Evolutionary conservation across 1,140 invertebrate species (phyloP).

Genomic region (Conopomorpha cramerella): DNA sequence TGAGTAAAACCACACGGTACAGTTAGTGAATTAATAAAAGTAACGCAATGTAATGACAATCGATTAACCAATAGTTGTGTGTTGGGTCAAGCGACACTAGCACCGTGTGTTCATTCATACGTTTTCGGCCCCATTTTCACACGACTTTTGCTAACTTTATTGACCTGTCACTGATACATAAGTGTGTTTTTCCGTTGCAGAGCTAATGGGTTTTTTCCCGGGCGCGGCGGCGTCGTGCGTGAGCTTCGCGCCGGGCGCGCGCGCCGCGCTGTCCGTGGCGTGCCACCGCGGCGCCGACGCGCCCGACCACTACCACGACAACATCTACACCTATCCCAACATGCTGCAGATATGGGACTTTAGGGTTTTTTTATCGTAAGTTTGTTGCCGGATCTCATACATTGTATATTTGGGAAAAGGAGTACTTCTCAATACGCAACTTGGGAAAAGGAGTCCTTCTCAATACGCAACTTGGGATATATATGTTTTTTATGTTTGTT

Average conservation of each 20-base stretch:
- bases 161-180: too few relatives aligned
- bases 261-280: slow-evolving; percentile 13
- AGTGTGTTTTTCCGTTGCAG: too few relatives aligned
- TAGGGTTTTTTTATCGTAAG: slow-evolving; percentile 9
- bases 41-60: too few relatives aligned
- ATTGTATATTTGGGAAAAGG: too few relatives aligned
- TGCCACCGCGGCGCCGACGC: slow-evolving; percentile 13
- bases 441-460: not conserved
- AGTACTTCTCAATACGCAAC: slow-evolving; percentile 1
- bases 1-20: too few relatives aligned
- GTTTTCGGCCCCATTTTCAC: not conserved
- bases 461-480: slow-evolving; percentile 1
- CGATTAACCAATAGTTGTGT: too few relatives aligned
- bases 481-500: not conserved
- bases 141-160: too few relatives aligned
- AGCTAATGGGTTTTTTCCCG: too few relatives aligned
- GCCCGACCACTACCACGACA: slow-evolving; percentile 5
- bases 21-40: too few relatives aligned
- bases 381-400: not conserved
- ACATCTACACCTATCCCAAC: too few relatives aligned
- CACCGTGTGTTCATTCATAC: not conserved
- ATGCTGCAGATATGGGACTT: slow-evolving; percentile 33
- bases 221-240: not conserved
- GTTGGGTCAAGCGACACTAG: too few relatives aligned
- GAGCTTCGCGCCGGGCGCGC: slow-evolving; percentile 18